Evolutionary conservation across 1,140 invertebrate genomes (phyloP).

Genomic region (Parapsyche elsis): DNA sequence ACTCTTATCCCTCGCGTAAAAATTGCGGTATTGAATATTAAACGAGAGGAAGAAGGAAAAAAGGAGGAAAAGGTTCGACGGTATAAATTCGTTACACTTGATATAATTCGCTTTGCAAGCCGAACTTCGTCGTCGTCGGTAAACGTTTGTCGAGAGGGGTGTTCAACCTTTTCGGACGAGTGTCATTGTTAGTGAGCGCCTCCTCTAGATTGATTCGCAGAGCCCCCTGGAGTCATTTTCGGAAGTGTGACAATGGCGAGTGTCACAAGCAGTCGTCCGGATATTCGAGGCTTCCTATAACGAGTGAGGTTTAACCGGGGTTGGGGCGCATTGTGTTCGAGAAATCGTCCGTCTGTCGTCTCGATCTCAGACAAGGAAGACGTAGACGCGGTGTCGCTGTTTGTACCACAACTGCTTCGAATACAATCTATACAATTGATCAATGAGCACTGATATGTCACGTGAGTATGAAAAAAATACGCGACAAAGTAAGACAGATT

Average conservation of each 20-base stretch:
- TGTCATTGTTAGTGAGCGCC: neutral
- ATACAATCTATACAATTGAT: too few relatives aligned
- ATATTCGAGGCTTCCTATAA: too few relatives aligned
- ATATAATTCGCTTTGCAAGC: neutral
- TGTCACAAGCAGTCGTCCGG: neutral
- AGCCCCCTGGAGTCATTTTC: neutral
- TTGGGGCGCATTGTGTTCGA: too few relatives aligned
- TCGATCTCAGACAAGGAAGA: too few relatives aligned
- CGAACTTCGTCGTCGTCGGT: neutral
- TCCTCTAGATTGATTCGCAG: too few relatives aligned
- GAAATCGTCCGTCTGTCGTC: too few relatives aligned
- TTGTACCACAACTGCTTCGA: too few relatives aligned
- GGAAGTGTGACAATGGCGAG: conserved; percentile 1
- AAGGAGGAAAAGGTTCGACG: neutral
- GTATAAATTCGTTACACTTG: neutral
- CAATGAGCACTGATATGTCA: too few relatives aligned
- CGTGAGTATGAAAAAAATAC: too few relatives aligned
- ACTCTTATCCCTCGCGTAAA: neutral
- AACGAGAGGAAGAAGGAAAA: neutral
- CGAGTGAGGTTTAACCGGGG: too few relatives aligned
- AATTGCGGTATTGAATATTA: neutral
- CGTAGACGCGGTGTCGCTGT: too few relatives aligned
- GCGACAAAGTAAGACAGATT: too few relatives aligned
- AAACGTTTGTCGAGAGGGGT: neutral
- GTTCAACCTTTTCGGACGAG: neutral